These are phyloP conservation scores for Opisthograptis luteolata DNA, from an alignment of 2,888 invertebrate genomes.

Conservation along the genomic window DNA sequence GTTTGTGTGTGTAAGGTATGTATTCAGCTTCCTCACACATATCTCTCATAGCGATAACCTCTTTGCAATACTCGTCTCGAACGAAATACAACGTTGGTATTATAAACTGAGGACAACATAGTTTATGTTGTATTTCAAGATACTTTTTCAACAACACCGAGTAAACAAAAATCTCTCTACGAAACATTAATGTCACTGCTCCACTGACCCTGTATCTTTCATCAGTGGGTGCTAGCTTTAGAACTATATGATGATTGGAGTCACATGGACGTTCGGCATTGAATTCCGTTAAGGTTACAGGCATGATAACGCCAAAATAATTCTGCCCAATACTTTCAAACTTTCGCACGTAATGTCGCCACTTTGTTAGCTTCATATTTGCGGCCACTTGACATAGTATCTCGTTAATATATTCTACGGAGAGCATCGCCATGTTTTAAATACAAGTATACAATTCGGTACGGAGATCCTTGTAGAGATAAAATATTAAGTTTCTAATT, in stretches of 20 bases:
- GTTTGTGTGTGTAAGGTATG: slow-evolving; percentile 50
- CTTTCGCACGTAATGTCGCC: slow-evolving; percentile 46
- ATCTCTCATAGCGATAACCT: slow-evolving; percentile 66
- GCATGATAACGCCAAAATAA: slow-evolving; percentile 71
- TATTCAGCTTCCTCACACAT: slow-evolving; percentile 60
- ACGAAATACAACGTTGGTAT: slow-evolving; percentile 64
- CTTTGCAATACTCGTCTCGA: slow-evolving; percentile 61
- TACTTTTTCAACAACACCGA: slow-evolving; percentile 56
- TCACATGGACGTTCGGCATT: slow-evolving; percentile 15
- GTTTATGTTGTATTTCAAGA: slow-evolving; percentile 45
- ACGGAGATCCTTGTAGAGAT: too few relatives aligned
- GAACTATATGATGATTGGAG: slow-evolving; percentile 45
- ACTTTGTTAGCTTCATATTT: slow-evolving; percentile 28
- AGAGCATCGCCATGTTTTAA: slow-evolving; percentile 6
- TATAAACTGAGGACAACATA: slow-evolving; percentile 35
- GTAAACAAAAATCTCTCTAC: slow-evolving; percentile 69
- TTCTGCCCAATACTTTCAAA: slow-evolving; percentile 70
- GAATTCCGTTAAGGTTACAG: slow-evolving; percentile 53
- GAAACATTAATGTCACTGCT: slow-evolving; percentile 67
- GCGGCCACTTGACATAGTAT: slow-evolving; percentile 12
- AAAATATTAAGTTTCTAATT: too few relatives aligned
- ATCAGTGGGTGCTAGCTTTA: slow-evolving; percentile 73
- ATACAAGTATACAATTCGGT: too few relatives aligned
- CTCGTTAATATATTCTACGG: slow-evolving; percentile 15
- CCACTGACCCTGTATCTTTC: slow-evolving; percentile 70